Conservation (phyloP, 2,888 invertebrate species). For the Brachypalpus laphriformis region DNA sequence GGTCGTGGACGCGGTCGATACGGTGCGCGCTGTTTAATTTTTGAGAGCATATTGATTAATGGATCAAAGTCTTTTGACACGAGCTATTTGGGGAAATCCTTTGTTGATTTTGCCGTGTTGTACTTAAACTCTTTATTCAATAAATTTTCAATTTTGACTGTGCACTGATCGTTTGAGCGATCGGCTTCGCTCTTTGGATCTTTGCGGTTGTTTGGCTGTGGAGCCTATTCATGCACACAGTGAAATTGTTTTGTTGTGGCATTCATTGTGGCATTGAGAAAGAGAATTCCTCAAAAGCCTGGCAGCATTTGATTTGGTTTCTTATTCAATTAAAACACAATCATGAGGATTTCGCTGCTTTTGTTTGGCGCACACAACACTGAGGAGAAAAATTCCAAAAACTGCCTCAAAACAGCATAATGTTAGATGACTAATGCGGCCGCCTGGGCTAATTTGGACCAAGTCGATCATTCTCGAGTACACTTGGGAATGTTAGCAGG, state of each 20-base stretch:
- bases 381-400: not conserved
- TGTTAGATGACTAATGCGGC: constrained; percentile 40
- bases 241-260: constrained; percentile 80
- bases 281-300: constrained; percentile 70
- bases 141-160: constrained; percentile 83
- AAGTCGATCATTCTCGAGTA: constrained; percentile 18
- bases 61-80: constrained; percentile 83
- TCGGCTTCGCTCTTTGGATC: constrained; percentile 72
- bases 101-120: constrained; percentile 80
- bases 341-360: constrained; percentile 72
- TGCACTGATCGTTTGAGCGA: constrained; percentile 70
- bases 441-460: constrained; percentile 50
- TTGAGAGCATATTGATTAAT: constrained; percentile 81
- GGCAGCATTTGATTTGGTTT: constrained; percentile 73
- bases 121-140: constrained; percentile 81
- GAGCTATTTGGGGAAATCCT: constrained; percentile 82
- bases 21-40: constrained; percentile 69
- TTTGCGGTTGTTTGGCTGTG: constrained; percentile 71
- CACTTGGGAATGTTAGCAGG: constrained; percentile 56
- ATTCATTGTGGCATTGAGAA: constrained; percentile 78
- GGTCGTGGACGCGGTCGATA: constrained; percentile 42
- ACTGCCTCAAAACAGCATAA: constrained; percentile 14
- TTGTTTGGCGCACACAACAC: constrained; percentile 57
- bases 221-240: constrained; percentile 60
- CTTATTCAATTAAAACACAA: constrained; percentile 74